phyloP scores from a whole-genome alignment of 2,113 vertebrate species.

The Lynx canadensis region DNA sequence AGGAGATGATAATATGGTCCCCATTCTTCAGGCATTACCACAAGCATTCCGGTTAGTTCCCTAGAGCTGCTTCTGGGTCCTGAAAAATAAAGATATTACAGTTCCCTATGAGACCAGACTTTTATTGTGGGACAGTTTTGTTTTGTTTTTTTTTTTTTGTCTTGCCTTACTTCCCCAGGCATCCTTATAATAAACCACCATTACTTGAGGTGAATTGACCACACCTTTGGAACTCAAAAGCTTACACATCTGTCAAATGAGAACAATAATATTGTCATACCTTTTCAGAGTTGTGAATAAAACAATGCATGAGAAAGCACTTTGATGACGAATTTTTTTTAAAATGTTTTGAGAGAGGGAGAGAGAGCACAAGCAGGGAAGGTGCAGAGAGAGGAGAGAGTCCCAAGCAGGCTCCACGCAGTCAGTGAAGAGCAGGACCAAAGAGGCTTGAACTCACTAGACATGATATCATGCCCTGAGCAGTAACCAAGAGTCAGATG shows the following conservation, averaged over 20 bases:
- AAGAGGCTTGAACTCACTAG: no score
- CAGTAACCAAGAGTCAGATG: no score
- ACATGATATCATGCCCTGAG: no score
- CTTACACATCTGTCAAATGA: neutral
- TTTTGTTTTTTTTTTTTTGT: neutral
- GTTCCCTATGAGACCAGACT: neutral
- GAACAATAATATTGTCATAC: neutral
- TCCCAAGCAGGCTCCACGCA: no score
- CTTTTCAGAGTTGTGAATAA: constrained; percentile 31
- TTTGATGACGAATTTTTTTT: neutral
- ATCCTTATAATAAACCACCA: neutral
- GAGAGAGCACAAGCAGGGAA: no score
- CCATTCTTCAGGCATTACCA: constrained; percentile 16
- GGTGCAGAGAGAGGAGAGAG: no score
- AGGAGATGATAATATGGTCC: neutral
- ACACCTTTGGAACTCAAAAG: constrained; percentile 18
- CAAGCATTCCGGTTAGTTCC: neutral
- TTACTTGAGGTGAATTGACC: neutral
- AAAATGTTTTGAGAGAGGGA: no score
- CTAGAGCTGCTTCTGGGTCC: neutral
- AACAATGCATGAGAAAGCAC: neutral
- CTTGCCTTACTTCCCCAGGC: neutral
- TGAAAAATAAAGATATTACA: neutral
- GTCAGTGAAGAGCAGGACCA: no score
- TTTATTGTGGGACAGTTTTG: constrained; percentile 24